A percentile compares a stretch with the other conserved stretches of the same genome.
Conservation (phyloP, 2,888 invertebrate species). For the Drosophila birchii region DNA sequence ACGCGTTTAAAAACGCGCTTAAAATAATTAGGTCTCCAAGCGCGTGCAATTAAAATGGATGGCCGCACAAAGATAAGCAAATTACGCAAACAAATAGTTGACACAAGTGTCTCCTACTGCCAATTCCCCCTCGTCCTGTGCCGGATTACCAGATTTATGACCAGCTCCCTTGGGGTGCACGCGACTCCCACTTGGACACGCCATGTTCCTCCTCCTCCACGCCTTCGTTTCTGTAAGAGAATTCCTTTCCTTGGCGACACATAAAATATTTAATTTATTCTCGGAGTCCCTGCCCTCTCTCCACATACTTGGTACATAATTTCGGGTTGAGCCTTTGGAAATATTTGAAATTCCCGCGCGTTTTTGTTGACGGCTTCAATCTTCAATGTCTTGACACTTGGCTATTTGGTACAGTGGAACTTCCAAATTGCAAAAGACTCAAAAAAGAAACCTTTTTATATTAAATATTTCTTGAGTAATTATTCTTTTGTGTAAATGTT, state of each 20-base stretch:
- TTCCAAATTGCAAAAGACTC: background rate
- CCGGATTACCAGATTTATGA: slow-evolving; percentile 38
- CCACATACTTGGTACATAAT: slow-evolving; percentile 10
- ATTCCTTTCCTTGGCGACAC: background rate
- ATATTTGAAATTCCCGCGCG: slow-evolving; percentile 26
- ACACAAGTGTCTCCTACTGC: slow-evolving; percentile 38
- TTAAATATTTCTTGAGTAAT: background rate
- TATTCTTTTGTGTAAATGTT: too few relatives aligned
- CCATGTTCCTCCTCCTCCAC: slow-evolving; percentile 6
- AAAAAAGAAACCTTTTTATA: accelerated
- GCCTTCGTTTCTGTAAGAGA: background rate
- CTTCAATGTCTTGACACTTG: slow-evolving; percentile 22
- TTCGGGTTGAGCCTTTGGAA: slow-evolving; percentile 25
- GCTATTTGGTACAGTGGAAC: slow-evolving; percentile 4
- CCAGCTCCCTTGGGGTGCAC: slow-evolving; percentile 18
- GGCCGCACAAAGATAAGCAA: slow-evolving; percentile 34
- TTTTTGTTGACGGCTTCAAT: slow-evolving; percentile 36
- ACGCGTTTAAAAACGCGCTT: slow-evolving; percentile 43
- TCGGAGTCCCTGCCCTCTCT: background rate
- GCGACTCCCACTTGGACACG: slow-evolving; percentile 40
- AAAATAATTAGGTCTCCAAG: slow-evolving; percentile 40
- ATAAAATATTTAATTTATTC: slow-evolving; percentile 44
- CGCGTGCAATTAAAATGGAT: slow-evolving; percentile 41
- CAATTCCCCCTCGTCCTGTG: slow-evolving; percentile 26
- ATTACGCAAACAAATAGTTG: slow-evolving; percentile 53